These are phyloP conservation scores for Drosophila prolongata DNA, from an alignment of 2,888 invertebrate species.

Conservation along the genomic window DNA sequence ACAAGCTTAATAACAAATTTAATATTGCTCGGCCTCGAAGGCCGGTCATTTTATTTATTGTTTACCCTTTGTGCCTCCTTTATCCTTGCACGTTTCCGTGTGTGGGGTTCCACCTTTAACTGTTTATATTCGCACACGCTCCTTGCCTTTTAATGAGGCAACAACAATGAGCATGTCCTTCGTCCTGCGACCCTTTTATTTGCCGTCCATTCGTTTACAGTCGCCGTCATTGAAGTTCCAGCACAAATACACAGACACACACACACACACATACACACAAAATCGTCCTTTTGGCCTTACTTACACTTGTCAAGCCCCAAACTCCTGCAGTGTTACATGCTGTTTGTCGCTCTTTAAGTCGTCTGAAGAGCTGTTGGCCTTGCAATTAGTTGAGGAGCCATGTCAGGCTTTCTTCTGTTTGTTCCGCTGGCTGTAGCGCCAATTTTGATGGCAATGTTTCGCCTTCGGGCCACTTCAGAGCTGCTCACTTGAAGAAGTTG, in stretches of 20 bases:
- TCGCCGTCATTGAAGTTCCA: constrained; percentile 42
- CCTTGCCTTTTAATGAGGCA: constrained; percentile 76
- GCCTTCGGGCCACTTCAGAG: constrained; percentile 41
- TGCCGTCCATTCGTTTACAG: constrained; percentile 46
- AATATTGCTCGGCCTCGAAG: constrained; percentile 63
- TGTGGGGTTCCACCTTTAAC: constrained; percentile 36
- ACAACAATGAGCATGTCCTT: constrained; percentile 62
- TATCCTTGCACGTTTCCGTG: constrained; percentile 10
- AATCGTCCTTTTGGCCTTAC: constrained; percentile 28
- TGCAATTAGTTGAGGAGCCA: constrained; percentile 72
- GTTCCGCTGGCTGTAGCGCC: constrained; percentile 39
- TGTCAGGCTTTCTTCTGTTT: constrained; percentile 50
- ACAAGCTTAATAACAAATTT: constrained; percentile 79
- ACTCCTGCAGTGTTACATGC: constrained; percentile 16
- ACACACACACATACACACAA: constrained; percentile 18
- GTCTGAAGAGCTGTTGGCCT: constrained; percentile 73
- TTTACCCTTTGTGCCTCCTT: constrained; percentile 45
- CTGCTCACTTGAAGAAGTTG: constrained; percentile 45
- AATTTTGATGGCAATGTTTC: constrained; percentile 47
- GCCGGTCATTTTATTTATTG: constrained; percentile 51
- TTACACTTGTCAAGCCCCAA: constrained; percentile 37
- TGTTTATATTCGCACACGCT: constrained; percentile 72
- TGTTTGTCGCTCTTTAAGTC: constrained; percentile 55
- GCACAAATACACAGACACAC: not conserved
- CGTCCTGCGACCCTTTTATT: constrained; percentile 54